phyloP scores from a whole-genome alignment of 2,797 vertebrate species.

The Scolopax rusticola region DNA sequence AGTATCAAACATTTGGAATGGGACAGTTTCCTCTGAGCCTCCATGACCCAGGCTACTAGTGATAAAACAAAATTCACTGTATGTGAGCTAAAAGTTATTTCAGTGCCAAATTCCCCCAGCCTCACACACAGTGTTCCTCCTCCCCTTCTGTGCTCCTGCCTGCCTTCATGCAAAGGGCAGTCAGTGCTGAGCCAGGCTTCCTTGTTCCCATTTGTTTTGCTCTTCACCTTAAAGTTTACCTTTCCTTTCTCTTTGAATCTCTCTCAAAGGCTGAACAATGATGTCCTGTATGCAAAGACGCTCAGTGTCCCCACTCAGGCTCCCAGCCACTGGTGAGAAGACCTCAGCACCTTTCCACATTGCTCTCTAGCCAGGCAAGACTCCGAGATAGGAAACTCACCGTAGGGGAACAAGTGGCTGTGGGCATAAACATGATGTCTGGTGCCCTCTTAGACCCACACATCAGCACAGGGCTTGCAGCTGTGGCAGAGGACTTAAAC shows the following conservation, averaged over 20 bases:
- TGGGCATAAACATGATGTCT: not conserved
- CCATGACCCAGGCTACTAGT: constrained; percentile 12
- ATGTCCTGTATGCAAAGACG: not conserved
- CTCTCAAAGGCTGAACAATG: not conserved
- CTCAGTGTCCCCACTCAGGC: not conserved
- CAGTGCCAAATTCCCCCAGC: not conserved
- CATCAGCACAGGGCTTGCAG: not conserved
- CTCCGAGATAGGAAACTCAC: not conserved
- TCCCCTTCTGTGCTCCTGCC: not conserved
- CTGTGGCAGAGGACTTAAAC: not conserved
- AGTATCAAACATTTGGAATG: constrained; percentile 9
- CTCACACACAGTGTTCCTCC: not conserved
- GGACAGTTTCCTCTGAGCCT: constrained; percentile 43
- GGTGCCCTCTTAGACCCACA: not conserved
- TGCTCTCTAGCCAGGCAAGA: not conserved
- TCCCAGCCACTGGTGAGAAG: not conserved
- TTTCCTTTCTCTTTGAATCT: not conserved
- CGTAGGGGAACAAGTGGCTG: not conserved
- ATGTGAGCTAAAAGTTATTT: constrained; percentile 37
- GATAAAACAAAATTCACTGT: constrained; percentile 51
- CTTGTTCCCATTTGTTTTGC: not conserved
- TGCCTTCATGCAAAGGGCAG: not conserved
- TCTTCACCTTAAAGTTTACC: not conserved
- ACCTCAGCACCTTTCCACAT: not conserved
- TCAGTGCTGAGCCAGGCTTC: not conserved